Evolutionary conservation across 2,113 vertebrate species (phyloP).

Genomic region (Melierax canorus): DNA sequence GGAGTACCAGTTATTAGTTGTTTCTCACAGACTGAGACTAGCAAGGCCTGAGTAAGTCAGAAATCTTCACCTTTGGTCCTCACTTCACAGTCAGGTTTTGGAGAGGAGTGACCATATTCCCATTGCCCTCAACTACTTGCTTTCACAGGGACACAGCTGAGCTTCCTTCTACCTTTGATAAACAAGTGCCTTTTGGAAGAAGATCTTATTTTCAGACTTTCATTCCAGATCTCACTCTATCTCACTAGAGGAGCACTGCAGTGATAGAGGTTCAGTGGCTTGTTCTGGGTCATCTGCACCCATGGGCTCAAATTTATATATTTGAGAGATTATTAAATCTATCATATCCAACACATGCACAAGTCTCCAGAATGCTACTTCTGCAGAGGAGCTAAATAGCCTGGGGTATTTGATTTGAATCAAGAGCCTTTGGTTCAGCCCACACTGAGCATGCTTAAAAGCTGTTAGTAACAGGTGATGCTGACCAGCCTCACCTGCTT

Average conservation of each 20-base stretch:
- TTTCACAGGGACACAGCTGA: background rate
- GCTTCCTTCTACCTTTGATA: background rate
- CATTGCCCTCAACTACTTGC: background rate
- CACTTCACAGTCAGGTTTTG: background rate
- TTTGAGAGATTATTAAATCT: background rate
- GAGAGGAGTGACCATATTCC: background rate
- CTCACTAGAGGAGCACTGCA: background rate
- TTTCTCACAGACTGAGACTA: background rate
- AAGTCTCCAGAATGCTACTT: background rate
- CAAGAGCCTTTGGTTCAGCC: background rate
- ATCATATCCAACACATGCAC: fast-evolving
- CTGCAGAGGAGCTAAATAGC: background rate
- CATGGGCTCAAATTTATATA: background rate
- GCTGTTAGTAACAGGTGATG: background rate
- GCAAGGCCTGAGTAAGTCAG: background rate
- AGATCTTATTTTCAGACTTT: background rate
- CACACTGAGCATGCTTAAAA: fast-evolving
- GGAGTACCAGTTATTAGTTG: background rate
- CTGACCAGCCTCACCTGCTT: background rate
- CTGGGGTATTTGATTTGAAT: fast-evolving
- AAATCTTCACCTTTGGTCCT: background rate
- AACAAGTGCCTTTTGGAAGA: background rate
- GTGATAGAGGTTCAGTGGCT: background rate
- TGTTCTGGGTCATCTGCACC: background rate
- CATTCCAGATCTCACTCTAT: background rate